Evolutionary conservation across 23 tunicate genomes (phyloP).

Genomic region (Ascidia mentula): DNA sequence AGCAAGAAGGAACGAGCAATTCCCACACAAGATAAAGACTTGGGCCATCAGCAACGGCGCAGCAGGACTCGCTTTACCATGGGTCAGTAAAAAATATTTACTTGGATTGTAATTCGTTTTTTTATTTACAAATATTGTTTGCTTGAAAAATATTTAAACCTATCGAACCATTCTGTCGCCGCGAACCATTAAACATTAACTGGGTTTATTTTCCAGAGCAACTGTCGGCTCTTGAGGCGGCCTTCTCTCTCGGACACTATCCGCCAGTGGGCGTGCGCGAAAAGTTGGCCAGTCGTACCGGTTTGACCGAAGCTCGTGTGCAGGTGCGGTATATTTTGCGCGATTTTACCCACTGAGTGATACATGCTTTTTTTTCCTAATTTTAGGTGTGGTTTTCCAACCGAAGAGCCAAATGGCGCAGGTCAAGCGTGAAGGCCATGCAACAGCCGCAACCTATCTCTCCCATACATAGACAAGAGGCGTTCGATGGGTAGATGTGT

Average conservation of each 20-base stretch:
- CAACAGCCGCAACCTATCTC: too few relatives aligned
- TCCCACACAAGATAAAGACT: not conserved
- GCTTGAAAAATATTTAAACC: not conserved
- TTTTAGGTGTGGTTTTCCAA: constrained; percentile 96
- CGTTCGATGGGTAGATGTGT: too few relatives aligned
- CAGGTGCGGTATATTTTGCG: constrained; percentile 45
- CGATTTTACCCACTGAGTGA: too few relatives aligned
- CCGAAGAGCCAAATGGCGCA: constrained; percentile 88
- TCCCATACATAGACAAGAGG: too few relatives aligned
- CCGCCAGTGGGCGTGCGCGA: constrained; percentile 97
- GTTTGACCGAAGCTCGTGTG: constrained; percentile 90
- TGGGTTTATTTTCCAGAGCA: constrained; percentile 40
- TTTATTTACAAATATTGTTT: too few relatives aligned
- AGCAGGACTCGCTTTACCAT: constrained; percentile 18
- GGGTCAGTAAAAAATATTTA: not conserved
- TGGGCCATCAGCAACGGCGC: constrained; percentile 21
- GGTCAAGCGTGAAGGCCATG: constrained; percentile 6
- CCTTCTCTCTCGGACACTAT: constrained; percentile 67
- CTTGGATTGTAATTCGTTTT: too few relatives aligned
- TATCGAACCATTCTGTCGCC: not conserved
- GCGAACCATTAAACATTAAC: not conserved
- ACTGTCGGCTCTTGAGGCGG: constrained; percentile 57
- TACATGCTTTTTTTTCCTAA: not conserved
- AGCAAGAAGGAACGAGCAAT: not conserved
- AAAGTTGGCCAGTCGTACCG: constrained; percentile 61